phyloP scores from a whole-genome alignment of 1,140 invertebrate species.

The Drosophila mauritiana region DNA sequence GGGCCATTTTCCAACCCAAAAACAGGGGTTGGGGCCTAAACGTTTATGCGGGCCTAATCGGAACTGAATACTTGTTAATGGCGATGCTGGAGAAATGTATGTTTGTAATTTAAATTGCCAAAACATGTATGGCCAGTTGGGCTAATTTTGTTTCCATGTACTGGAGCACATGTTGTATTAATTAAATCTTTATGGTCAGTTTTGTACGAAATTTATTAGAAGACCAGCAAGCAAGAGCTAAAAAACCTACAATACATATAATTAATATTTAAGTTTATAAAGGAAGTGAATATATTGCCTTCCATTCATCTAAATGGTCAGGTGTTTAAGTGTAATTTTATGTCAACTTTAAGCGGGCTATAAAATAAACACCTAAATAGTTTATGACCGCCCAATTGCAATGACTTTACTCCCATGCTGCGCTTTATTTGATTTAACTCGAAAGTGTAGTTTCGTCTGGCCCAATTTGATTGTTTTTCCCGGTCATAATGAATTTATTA shows the following conservation, averaged over 20 bases:
- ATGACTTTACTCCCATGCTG: conserved; percentile 2
- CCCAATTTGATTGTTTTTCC: conserved; percentile 39
- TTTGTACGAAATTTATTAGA: neutral
- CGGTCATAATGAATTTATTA: conserved; percentile 33
- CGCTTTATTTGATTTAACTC: conserved; percentile 10
- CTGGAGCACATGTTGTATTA: no score
- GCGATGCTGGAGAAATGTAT: conserved; percentile 3
- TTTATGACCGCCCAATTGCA: conserved; percentile 19
- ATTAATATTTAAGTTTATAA: no score
- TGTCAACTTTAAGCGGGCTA: conserved; percentile 18
- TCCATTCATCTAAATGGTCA: neutral
- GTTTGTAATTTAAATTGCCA: neutral
- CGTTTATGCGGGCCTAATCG: conserved; percentile 40
- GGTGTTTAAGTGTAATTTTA: conserved; percentile 10
- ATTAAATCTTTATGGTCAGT: neutral
- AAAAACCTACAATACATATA: no score
- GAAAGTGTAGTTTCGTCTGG: conserved; percentile 14
- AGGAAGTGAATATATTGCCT: no score
- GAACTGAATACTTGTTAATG: conserved; percentile 7
- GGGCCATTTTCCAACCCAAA: neutral
- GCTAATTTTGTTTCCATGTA: neutral
- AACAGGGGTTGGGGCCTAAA: neutral
- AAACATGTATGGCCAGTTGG: conserved; percentile 9
- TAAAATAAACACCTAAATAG: conserved; percentile 23
- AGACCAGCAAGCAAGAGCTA: no score